Evolutionary conservation across 1,140 invertebrate genomes (phyloP).

Genomic region (Tetramorium parvispinum): DNA sequence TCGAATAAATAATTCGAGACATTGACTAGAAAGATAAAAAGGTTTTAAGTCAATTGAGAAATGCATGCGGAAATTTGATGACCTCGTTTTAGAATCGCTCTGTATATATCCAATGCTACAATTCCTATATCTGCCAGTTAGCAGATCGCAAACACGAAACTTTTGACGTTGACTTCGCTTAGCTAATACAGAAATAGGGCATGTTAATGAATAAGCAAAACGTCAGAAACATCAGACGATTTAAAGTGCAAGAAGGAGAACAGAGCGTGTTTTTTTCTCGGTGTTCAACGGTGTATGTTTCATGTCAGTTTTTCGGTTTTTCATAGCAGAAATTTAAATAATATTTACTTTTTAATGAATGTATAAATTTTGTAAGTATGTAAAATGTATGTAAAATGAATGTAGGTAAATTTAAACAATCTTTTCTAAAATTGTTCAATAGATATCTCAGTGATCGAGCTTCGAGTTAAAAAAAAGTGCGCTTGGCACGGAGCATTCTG

Average conservation of each 20-base stretch:
- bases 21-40: background rate
- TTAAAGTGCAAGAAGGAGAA: background rate
- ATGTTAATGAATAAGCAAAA: background rate
- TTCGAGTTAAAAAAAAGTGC: background rate
- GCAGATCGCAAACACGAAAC: background rate
- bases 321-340: background rate
- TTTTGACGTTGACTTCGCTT: background rate
- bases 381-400: no score
- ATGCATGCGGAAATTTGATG: background rate
- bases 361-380: no score
- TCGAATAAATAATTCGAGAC: slow-evolving; percentile 4
- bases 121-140: background rate
- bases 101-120: background rate
- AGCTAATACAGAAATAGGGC: slow-evolving; percentile 11
- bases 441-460: background rate
- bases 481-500: background rate
- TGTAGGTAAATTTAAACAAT: background rate
- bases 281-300: background rate
- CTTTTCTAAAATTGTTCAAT: background rate
- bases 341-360: background rate
- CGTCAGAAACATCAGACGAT: background rate
- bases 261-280: background rate
- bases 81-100: background rate
- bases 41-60: background rate
- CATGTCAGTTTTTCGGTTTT: background rate